Evolutionary conservation across 2,113 vertebrate genomes (phyloP), one percentile per base, ranked within the genome.

Genomic region (Cairina moschata): DNA sequence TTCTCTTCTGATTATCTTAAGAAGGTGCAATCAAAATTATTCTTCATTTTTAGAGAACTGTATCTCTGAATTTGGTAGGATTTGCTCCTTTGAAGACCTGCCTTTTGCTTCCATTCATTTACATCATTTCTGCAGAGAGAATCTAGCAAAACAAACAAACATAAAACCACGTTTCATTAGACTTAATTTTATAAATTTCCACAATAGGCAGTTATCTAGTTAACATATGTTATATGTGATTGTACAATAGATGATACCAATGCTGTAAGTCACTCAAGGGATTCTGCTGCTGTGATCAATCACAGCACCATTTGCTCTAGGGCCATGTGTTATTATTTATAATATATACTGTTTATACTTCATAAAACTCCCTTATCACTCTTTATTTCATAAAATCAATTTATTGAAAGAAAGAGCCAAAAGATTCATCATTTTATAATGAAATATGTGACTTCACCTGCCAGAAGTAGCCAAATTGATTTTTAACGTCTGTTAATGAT

Each of bases 401-500:
- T 92, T 96, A 91, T 95, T 96, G 94, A 93, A 96, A 68, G 59
- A 93, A 77, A 89, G 92, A 67, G 83, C 86, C 83, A 94, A 93
- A 86, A 94, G 78, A 93, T 81, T 72, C 23, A 95, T 97, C 10
- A 93, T 90, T 93, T 96, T 80, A 54, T 93, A 96, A 91, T 83
- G 84, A 96, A 97, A 91, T 72, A 86, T 87, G 85, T 96, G 88
- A 97, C 86, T 97, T 97, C 60, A 96, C 90, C 90, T 97, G 90
- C 71, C 73, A 95, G 90, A 83, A 95, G 85, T 74, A 94, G 62
- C 80, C 91, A 93, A 83, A 95, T 73, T 59, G 89, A 86, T 94
- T 93, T 76, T 94, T 93, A 95, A 90, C 13, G 40, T 95, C 94
- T 97, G 91, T 91, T 95, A 96, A 97, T 93, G 95, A 94, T 97